Base-by-base conservation (phyloP, 2,113 vertebrate species). In the Pithys albifrons region DNA sequence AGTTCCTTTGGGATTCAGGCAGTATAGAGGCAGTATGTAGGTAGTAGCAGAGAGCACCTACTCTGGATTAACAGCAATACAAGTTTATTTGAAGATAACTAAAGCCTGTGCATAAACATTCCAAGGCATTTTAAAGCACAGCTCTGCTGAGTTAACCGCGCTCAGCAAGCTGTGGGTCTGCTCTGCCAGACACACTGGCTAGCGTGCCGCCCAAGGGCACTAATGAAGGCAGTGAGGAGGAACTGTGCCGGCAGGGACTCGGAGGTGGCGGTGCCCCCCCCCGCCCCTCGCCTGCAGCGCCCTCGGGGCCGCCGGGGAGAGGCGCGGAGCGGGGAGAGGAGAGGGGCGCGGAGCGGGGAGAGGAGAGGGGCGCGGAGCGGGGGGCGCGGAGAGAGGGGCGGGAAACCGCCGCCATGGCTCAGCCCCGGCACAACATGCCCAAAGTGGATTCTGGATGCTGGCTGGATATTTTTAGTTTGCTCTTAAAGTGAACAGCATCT, bases 21-120 rank as follows among this genome's bases (percentile, higher is more conserved):
- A 46, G 4, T 1, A 7, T 0, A 14, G 57, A 19, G n/a, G 41
- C 0, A 17, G 19, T 3, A 3, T 0, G 28, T 0, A 4, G 65
- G 43, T 0, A 8, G 14, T 0, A 8, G 18, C 31, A 27, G 0
- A 12, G 45, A 58, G 39, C 4, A 16, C 14, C 14, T 27, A 1
- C 14, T 2, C 24, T 46, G 23, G 9, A 18, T 2, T 27, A 27
- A 13, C 7, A 35, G 52, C 41, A 18, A 1, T 4, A 15, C 33
- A 3, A 0, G 41, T 33, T 31, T 10, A 22, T 1, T 3, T 6
- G 41, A 24, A 14, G 31, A 5, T 9, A 8, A 19, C 13, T 27
- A 33, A 23, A 66, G 14, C 18, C 71, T 1, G 25, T 0, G 20
- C 35, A 23, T 6, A 7, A 4, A 1, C 3, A 29, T 35, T 3